Conservation (phyloP, 2,113 vertebrate species). For the Eclectus roratus region DNA sequence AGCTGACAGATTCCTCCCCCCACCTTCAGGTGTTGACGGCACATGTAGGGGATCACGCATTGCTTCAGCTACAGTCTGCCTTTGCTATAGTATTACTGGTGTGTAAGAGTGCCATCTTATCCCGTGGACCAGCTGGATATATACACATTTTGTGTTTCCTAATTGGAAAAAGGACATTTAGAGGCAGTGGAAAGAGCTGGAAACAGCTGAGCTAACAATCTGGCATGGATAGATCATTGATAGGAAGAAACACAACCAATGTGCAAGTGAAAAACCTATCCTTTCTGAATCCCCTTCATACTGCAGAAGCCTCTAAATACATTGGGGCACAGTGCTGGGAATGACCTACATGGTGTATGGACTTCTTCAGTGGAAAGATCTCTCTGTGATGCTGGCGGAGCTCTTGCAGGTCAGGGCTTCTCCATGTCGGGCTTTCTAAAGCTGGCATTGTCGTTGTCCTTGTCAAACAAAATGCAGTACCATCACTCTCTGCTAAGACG, state of each 20-base stretch:
- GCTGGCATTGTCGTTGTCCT: accelerated
- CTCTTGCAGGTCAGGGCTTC: background rate
- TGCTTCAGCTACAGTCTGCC: background rate
- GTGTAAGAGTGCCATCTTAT: background rate
- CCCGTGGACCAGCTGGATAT: background rate
- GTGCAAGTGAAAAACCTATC: background rate
- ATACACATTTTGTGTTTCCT: background rate
- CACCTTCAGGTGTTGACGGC: background rate
- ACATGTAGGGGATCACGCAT: background rate
- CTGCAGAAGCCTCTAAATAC: background rate
- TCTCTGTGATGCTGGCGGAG: background rate
- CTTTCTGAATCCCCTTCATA: background rate
- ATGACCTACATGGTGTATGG: background rate
- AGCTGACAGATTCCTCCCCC: constrained; percentile 12
- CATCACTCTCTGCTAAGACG: background rate
- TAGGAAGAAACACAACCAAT: background rate
- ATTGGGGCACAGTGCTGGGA: accelerated
- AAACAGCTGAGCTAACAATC: background rate
- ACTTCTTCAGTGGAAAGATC: background rate
- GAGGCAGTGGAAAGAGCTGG: background rate
- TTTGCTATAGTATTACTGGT: background rate
- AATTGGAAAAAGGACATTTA: background rate
- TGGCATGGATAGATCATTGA: background rate
- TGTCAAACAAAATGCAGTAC: background rate
- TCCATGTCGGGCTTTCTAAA: background rate